Conservation (phyloP, 2,888 invertebrate species). For the Cerceris rybyensis region DNA sequence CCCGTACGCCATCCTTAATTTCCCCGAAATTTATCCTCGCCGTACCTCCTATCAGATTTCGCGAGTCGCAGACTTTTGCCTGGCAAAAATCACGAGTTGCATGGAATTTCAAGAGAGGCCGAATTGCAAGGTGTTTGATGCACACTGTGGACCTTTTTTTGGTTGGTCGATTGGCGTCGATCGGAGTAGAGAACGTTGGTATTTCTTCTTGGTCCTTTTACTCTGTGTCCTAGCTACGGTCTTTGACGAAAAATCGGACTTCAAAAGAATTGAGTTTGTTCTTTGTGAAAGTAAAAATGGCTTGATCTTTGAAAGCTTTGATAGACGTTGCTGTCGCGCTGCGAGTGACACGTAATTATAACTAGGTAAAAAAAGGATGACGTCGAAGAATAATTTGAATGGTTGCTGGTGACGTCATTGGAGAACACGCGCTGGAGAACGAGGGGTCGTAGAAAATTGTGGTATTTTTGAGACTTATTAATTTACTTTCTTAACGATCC, state of each 20-base stretch:
- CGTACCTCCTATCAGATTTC: conserved; percentile 24
- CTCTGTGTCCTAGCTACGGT: background rate
- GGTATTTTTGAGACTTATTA: background rate
- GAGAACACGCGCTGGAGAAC: background rate
- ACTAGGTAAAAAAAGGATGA: background rate
- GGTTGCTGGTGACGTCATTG: background rate
- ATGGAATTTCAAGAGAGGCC: background rate
- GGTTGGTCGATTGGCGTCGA: too few species aligned
- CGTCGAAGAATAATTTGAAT: background rate
- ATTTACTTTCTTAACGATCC: background rate
- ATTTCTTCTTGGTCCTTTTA: background rate
- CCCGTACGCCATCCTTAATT: conserved; percentile 46
- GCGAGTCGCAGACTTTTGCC: conserved; percentile 16
- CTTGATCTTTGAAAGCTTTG: background rate
- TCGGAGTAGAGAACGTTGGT: background rate
- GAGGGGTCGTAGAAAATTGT: background rate
- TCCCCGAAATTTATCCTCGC: conserved; percentile 37
- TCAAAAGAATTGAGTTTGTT: background rate
- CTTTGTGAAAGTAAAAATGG: background rate
- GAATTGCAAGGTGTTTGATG: too few species aligned
- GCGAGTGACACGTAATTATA: conserved; percentile 9
- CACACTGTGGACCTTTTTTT: too few species aligned
- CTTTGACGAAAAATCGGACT: background rate
- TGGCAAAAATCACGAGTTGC: conserved; percentile 4
- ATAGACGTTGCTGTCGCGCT: conserved; percentile 4